Evolutionary conservation across 2,888 invertebrate genomes (phyloP).

Genomic region (Harmothoe impar): DNA sequence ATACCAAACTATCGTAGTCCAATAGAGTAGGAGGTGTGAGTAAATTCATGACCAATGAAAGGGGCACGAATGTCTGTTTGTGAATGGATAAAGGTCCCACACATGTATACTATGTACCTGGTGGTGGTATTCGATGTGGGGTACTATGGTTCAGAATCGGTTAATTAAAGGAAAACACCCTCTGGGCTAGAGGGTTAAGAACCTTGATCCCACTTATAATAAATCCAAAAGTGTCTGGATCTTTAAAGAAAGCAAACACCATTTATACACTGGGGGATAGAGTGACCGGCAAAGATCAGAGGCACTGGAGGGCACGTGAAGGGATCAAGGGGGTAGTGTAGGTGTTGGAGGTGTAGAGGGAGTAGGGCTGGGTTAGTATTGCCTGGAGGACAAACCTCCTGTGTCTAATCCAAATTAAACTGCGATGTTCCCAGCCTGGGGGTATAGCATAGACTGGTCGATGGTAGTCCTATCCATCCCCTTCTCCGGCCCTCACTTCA

Average conservation of each 20-base stretch:
- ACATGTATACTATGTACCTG: neutral
- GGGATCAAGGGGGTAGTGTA: neutral
- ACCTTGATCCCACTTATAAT: neutral
- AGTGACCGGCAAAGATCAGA: neutral
- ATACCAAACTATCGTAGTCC: too few relatives aligned
- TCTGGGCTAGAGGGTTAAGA: neutral
- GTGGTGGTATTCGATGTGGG: neutral
- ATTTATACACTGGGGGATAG: neutral
- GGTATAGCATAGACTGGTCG: neutral
- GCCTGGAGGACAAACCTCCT: neutral
- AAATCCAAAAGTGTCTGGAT: neutral
- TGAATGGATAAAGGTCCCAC: neutral
- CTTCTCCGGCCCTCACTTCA: neutral
- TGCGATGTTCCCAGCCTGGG: neutral
- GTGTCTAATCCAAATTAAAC: constrained; percentile 22
- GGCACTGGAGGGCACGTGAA: neutral
- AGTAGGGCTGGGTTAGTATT: neutral
- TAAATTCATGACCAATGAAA: too few relatives aligned
- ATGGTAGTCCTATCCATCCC: neutral
- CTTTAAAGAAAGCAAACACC: constrained; percentile 26
- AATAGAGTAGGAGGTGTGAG: too few relatives aligned
- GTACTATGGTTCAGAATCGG: neutral
- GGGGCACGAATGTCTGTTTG: too few relatives aligned
- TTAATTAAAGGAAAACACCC: neutral
- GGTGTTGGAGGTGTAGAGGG: neutral